Percentiles rank a stretch among this genome's conserved stretches.
Conservation (phyloP, 2,888 invertebrate genomes). For the Empis livida region DNA sequence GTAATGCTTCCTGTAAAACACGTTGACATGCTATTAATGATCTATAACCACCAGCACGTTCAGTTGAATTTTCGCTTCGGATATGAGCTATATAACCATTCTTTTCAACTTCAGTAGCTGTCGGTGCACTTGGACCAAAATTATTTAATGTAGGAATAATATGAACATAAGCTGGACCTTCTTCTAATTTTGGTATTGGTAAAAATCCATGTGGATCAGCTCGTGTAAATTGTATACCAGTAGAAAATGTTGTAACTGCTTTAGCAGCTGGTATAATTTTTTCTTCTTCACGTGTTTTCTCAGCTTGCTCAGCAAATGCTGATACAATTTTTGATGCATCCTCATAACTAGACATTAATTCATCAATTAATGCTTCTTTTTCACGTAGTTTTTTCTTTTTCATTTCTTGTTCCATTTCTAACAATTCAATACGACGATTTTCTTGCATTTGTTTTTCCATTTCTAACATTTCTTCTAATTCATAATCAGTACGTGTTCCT, state of each 20-base stretch:
- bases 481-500: constrained; percentile 67
- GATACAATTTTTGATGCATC: constrained; percentile 80
- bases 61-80: constrained; percentile 54
- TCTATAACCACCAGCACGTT: constrained; percentile 81
- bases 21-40: constrained; percentile 70
- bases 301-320: constrained; percentile 58
- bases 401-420: constrained; percentile 49
- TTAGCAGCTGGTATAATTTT: constrained; percentile 31
- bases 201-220: constrained; percentile 48
- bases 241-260: constrained; percentile 61
- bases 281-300: constrained; percentile 51
- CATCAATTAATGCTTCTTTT: constrained; percentile 88
- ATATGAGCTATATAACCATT: constrained; percentile 65
- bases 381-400: constrained; percentile 73
- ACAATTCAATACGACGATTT: constrained; percentile 53
- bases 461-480: constrained; percentile 73
- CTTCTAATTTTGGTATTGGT: constrained; percentile 58
- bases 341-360: constrained; percentile 83
- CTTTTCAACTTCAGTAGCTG: constrained; percentile 45
- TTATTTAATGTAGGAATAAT: constrained; percentile 43
- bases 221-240: constrained; percentile 69
- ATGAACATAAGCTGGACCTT: constrained; percentile 64
- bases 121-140: constrained; percentile 64
- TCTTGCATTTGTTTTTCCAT: constrained; percentile 68
- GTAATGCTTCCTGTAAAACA: constrained; percentile 77